Conservation (phyloP, 2,113 vertebrate species). For the Odocoileus virginianus region DNA sequence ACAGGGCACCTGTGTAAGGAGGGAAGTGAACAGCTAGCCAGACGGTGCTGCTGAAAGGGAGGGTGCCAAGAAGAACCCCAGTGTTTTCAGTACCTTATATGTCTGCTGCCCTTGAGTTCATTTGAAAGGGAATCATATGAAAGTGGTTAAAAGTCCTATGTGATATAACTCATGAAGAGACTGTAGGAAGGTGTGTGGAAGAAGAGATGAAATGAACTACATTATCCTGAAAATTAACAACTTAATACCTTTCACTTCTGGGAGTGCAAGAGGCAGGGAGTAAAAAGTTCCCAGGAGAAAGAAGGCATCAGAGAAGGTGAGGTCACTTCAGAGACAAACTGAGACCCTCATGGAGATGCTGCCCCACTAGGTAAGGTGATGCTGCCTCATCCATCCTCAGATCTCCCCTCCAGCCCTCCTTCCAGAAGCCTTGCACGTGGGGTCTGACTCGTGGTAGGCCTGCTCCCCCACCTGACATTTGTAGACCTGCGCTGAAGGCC, state of each 20-base stretch:
- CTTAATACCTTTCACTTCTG: background rate
- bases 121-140: background rate
- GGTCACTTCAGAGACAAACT: background rate
- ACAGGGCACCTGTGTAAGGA: background rate
- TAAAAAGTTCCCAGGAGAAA: background rate
- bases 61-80: background rate
- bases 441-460: background rate
- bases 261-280: background rate
- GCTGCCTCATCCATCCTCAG: background rate
- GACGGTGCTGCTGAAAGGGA: too few relatives aligned
- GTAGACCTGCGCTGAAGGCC: background rate
- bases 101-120: background rate
- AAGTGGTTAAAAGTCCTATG: background rate
- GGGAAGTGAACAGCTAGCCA: background rate
- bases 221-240: background rate
- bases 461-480: background rate
- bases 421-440: background rate
- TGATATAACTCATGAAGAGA: background rate
- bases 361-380: rapidly evolving
- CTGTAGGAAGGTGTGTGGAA: background rate
- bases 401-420: background rate
- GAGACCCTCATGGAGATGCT: too few relatives aligned
- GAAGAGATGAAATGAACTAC: background rate
- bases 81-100: background rate
- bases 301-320: background rate